Base-by-base conservation (phyloP, 2,797 vertebrate genomes). In the Lycodopsis pacificus region DNA sequence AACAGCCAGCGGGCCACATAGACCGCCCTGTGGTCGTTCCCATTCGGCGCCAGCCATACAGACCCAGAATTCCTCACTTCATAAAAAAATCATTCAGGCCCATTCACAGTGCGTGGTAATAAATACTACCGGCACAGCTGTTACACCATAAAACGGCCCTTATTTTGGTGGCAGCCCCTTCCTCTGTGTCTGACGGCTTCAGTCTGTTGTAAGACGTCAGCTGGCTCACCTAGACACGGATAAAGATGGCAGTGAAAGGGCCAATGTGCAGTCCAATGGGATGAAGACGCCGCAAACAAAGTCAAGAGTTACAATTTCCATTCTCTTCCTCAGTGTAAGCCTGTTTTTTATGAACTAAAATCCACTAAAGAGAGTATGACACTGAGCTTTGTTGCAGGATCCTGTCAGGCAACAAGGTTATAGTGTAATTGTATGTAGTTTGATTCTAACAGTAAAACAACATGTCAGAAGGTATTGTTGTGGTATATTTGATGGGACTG, bases 101-200 rank as follows among this genome's bases (percentile, higher is more conserved):
- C 85, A 85, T 92, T 91, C 88, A 86, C 79, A 63, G 84, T 65
- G 75, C 38, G 59, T 71, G 54, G 95, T 94, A 95, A 96, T 95
- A 94, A 94, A 95, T 94, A 94, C 92, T 82, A 74, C 77, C 56
- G 64, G 85, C 90, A 92, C 95, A 96, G 94, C 95, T 96, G 95
- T 86, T 80, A 22, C 63, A 85, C 91, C 84, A 90, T 94, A 91
- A 93, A 95, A 94, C 22, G 66, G 71, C 46, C 70, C 71, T 85
- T 85, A 79, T 83, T 88, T 76, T 86, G 79, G 74, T 87, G 84
- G 83, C 90, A 81, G 83, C 59, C 77, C 67, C 62, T 86, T 90
- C 78, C 85, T 74, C 56, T 80, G 64, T 34, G 57, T 84, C 82
- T 76, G 72, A 63, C 27, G 8, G 70, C 67, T 68, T 68, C 68